phyloP scores from a whole-genome alignment of 2,888 invertebrate species.

The Eurytoma adleriae region DNA sequence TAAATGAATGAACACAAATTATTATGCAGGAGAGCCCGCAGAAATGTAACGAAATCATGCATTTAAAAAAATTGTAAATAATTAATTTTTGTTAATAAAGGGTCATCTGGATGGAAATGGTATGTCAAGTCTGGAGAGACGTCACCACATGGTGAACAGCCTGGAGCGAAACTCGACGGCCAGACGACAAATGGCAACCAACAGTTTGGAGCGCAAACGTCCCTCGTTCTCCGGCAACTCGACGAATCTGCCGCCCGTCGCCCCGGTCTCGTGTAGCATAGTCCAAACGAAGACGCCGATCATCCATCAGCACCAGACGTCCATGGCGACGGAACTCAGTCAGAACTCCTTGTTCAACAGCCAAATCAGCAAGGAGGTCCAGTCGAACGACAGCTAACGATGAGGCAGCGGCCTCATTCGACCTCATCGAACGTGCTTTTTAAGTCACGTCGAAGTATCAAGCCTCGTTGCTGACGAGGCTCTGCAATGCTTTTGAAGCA shows the following conservation, averaged over 20 bases:
- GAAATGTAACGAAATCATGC: no score
- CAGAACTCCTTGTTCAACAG: constrained; percentile 66
- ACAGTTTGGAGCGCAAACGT: constrained; percentile 72
- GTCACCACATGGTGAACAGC: constrained; percentile 73
- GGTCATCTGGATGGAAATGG: constrained; percentile 67
- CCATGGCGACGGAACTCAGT: constrained; percentile 64
- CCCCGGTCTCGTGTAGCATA: constrained; percentile 72
- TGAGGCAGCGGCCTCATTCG: constrained; percentile 54
- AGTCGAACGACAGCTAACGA: constrained; percentile 73
- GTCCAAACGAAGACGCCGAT: constrained; percentile 71
- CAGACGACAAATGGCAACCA: constrained; percentile 71
- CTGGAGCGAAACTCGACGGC: constrained; percentile 73
- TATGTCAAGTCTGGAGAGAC: constrained; percentile 70
- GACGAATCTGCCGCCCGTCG: constrained; percentile 72
- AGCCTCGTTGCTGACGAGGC: background rate
- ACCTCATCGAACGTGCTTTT: background rate
- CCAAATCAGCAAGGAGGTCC: constrained; percentile 66
- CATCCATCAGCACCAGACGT: constrained; percentile 70
- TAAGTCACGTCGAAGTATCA: background rate
- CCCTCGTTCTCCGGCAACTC: constrained; percentile 69
- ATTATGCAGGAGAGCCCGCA: no score
- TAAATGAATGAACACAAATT: no score
- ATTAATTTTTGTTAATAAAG: constrained; percentile 60
- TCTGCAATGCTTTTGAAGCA: background rate
- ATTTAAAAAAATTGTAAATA: background rate